Base-by-base conservation (phyloP, 2,113 vertebrate species). In the Sinocyclocheilus grahami region DNA sequence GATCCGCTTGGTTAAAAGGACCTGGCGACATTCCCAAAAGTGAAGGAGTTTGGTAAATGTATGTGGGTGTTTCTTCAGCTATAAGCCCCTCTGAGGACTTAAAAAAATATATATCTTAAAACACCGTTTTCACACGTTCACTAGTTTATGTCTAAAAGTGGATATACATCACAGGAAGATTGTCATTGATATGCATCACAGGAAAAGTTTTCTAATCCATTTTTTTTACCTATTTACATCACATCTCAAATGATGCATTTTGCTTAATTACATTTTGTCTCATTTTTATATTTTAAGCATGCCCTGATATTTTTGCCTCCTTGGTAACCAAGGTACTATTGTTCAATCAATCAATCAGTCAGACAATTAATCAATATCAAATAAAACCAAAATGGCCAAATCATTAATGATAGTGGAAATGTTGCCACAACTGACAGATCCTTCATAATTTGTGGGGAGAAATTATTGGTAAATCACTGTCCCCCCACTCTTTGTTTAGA, bases 1-100 rank as follows among this genome's bases (percentile, higher is more conserved):
- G 55, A 83, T 84, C 75, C n/a, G n/a, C 55, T 62, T 48, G 11
- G 27, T 14, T 63, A 27, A 63, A 80, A 63, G 67, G 80, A 74
- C 74, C 85, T 78, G 4, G 33, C 13, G 48, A 85, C n/a, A 71
- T 71, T 77, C 39, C 62, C 51, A 20, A 3, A 33, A 14, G 71
- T 69, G 71, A 78, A 53, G 71, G 27, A 58, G 77, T 60, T 37
- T 80, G 33, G 2, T 39, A n/a, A 79, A 37, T 37, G 20, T 16
- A n/a, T 22, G 30, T 72, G 20, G 37, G 69, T 39, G 69, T 42
- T 74, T n/a, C 71, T 46, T 11, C 39, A 46, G 22, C 39, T 46
- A 12, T n/a, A 10, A 42, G 39, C 5, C 5, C 5, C 22, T 39
- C 8, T 39, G 69, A 39, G 69, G 1, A 72, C 18, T 4, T 39